Percentiles rank a stretch among this genome's conserved stretches.
These are phyloP conservation scores for Daubentonia madagascariensis DNA, from an alignment of 2,113 vertebrate species.

Conservation along the genomic window DNA sequence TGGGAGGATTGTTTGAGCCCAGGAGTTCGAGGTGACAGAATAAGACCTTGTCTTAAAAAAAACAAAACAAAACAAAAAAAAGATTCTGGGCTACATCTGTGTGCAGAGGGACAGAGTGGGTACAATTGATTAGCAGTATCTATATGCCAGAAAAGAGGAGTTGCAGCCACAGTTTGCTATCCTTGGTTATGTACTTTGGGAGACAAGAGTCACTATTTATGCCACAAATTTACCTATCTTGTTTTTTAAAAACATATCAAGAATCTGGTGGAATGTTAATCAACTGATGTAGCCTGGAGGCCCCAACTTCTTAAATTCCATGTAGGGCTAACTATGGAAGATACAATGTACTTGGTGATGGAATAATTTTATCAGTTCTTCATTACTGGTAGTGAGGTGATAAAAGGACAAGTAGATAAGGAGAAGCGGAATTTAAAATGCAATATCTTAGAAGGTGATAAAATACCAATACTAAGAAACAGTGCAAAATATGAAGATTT, in stretches of 20 bases:
- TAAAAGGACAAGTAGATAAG: background rate
- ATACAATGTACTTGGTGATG: background rate
- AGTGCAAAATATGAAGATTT: background rate
- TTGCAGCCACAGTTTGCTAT: background rate
- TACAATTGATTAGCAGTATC: background rate
- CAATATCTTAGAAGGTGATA: background rate
- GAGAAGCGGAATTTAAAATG: conserved; percentile 13
- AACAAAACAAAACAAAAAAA: background rate
- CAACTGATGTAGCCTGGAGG: background rate
- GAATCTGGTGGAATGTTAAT: background rate
- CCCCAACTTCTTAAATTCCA: background rate
- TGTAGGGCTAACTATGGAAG: background rate
- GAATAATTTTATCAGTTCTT: conserved; percentile 1
- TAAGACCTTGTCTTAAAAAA: too few relatives aligned
- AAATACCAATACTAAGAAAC: background rate
- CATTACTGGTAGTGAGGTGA: background rate
- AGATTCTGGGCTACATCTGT: background rate
- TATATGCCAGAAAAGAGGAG: background rate
- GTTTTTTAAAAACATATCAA: background rate
- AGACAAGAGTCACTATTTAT: background rate
- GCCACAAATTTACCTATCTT: background rate
- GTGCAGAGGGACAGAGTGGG: background rate
- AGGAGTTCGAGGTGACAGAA: too few relatives aligned
- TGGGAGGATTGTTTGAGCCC: too few relatives aligned
- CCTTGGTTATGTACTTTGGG: background rate